These are phyloP conservation scores for Ailurus styani DNA, from an alignment of 2,113 vertebrate genomes.

Conservation along the genomic window DNA sequence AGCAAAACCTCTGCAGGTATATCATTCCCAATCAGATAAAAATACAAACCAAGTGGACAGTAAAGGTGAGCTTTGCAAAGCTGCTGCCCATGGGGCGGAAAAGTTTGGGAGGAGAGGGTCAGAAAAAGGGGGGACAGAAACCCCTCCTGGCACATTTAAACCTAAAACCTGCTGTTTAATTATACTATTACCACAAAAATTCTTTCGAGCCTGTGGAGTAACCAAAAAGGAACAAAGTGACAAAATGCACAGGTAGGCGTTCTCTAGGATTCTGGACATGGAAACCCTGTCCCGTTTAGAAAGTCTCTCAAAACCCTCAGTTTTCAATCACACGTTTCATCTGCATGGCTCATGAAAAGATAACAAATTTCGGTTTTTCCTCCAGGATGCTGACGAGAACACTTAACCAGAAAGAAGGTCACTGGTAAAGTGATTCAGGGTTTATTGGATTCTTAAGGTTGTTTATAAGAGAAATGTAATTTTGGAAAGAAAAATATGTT, in stretches of 20 bases:
- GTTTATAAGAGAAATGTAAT: conserved; percentile 66
- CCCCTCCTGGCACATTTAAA: conserved; percentile 7
- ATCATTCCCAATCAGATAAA: conserved; percentile 57
- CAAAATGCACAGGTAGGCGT: neutral
- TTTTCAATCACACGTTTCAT: conserved; percentile 36
- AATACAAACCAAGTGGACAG: conserved; percentile 41
- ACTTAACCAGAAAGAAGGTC: conserved; percentile 58
- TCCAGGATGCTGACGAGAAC: conserved; percentile 42
- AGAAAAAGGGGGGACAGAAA: neutral
- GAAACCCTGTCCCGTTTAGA: neutral
- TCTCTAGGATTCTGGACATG: neutral
- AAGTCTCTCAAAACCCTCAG: neutral
- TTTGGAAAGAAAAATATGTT: conserved; percentile 65
- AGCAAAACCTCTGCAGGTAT: conserved; percentile 61
- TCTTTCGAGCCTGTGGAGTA: neutral
- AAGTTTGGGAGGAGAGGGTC: neutral
- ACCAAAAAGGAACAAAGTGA: neutral
- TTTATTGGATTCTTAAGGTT: conserved; percentile 60
- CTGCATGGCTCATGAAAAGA: conserved; percentile 52
- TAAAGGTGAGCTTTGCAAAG: conserved; percentile 57
- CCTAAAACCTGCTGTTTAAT: conserved; percentile 18
- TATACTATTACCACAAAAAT: neutral
- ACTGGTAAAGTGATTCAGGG: conserved; percentile 48
- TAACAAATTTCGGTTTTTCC: conserved; percentile 52
- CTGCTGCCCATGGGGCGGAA: neutral